Conservation (phyloP, 2,888 invertebrate species). For the Drosophila mercatorum region DNA sequence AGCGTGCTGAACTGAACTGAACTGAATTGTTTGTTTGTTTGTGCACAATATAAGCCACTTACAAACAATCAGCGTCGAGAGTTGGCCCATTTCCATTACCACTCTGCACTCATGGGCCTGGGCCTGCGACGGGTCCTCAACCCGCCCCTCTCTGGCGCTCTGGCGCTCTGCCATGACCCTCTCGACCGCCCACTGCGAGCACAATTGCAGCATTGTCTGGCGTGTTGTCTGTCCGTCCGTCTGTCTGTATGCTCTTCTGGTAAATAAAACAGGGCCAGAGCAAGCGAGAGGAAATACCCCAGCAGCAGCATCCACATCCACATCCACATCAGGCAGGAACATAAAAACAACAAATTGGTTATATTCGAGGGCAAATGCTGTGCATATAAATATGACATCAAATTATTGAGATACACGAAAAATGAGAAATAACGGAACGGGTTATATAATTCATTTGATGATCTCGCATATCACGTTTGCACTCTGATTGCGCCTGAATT, state of each 20-base stretch:
- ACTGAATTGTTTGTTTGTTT: slow-evolving; percentile 59
- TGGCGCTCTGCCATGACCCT: slow-evolving; percentile 7
- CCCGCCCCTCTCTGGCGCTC: not conserved
- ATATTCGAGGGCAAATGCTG: slow-evolving; percentile 43
- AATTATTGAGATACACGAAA: slow-evolving; percentile 52
- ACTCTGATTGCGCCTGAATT: not conserved
- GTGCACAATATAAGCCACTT: slow-evolving; percentile 78
- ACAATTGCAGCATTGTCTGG: slow-evolving; percentile 72
- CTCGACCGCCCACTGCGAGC: slow-evolving; percentile 58
- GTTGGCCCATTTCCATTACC: slow-evolving; percentile 61
- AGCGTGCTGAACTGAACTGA: slow-evolving; percentile 58
- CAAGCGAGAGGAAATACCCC: slow-evolving; percentile 15
- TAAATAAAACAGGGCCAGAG: slow-evolving; percentile 63
- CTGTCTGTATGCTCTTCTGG: slow-evolving; percentile 54
- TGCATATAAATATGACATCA: slow-evolving; percentile 62
- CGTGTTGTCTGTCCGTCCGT: slow-evolving; percentile 24
- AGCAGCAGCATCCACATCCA: slow-evolving; percentile 6
- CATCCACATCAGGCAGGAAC: slow-evolving; percentile 16
- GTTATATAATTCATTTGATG: slow-evolving; percentile 21
- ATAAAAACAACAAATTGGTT: slow-evolving; percentile 52
- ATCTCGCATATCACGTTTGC: slow-evolving; percentile 1
- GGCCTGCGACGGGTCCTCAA: slow-evolving; percentile 1
- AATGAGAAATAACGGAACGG: slow-evolving; percentile 4
- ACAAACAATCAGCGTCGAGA: slow-evolving; percentile 78
- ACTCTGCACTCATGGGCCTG: slow-evolving; percentile 35